These are phyloP conservation scores for Botia kubotai DNA, from an alignment of 2,797 vertebrate genomes.

Conservation along the genomic window DNA sequence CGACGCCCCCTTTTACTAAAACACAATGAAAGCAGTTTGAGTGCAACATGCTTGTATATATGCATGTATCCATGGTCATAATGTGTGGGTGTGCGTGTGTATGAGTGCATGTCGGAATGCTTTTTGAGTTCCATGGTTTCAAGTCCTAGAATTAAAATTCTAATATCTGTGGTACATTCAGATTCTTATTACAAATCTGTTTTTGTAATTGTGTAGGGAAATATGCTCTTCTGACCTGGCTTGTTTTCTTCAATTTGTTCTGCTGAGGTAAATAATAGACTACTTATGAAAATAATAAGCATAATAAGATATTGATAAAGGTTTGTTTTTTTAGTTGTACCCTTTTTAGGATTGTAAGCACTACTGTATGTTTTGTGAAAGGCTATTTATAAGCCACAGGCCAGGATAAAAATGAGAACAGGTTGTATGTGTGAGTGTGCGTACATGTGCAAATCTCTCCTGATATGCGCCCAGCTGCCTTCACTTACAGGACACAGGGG, in stretches of 20 bases:
- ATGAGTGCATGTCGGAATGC: conserved; percentile 44
- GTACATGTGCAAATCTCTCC: conserved; percentile 57
- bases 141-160: background rate
- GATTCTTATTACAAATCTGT: too few species aligned
- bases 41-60: conserved; percentile 63
- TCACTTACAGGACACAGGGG: conserved; percentile 88
- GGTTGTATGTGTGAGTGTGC: conserved; percentile 23
- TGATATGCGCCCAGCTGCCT: conserved; percentile 91
- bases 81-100: conserved; percentile 14
- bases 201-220: background rate
- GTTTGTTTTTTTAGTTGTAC: conserved; percentile 55
- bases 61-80: conserved; percentile 45
- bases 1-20: conserved; percentile 69
- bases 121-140: background rate
- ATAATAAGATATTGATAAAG: background rate
- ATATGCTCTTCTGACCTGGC: too few species aligned
- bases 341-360: background rate
- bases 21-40: conserved; percentile 73
- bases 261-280: too few species aligned
- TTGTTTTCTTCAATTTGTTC: too few species aligned
- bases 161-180: background rate
- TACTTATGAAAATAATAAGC: too few species aligned
- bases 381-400: conserved; percentile 64
- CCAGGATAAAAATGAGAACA: conserved; percentile 1
- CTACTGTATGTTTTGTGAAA: conserved; percentile 29